Base-by-base conservation (phyloP, 2,888 invertebrate species). In the Oligia strigilis region DNA sequence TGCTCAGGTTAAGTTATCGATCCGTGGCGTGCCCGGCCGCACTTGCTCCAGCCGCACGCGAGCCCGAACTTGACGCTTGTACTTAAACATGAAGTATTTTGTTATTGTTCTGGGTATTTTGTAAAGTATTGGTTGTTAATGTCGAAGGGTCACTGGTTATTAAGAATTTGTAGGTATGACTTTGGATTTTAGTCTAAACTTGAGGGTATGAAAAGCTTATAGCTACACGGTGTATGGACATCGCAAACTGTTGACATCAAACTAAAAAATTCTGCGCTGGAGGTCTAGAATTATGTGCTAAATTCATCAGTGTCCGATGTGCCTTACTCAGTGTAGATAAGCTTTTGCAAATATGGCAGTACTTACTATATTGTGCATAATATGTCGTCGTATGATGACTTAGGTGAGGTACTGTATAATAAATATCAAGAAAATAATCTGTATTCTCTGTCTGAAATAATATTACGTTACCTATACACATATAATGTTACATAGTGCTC, bases 21-120 rank as follows among this genome's bases (percentile, higher is more conserved):
- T 60, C 70, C 17, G 46, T 86, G 75, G n/a, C 84, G 86, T 78
- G 84, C 19, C 36, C 2, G 11, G 49, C 55, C 74, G 78, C 65
- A 69, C 65, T 82, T 19, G 46, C 9, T 14, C n/a, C 11, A 4
- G 29, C 0, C 67, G 9, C 86, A 84, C 86, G 84, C 84, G 72
- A 84, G n/a, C 43, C 49, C 67, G 62, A 82, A 82, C 86, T 84
- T 77, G 73, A 72, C 81, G 69, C 85, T 64, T 64, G 49, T 46
- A 36, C 76, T 75, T 52, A 40, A 40, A 75, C 9, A 58, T 67
- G 1, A 69, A 80, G 60, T 58, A 71, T 55, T 71, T 66, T 73
- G 65, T 73, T 85, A 77, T 73, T 67, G 66, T 64, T 40, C n/a
- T 23, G 65, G 13, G 17, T 85, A 64, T 72, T 73, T 52, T 65